Evolutionary conservation across 92 coral and sea anemone genomes (phyloP), one percentile per base, ranked within the genome.

Genomic region (Plumapathes pennacea): DNA sequence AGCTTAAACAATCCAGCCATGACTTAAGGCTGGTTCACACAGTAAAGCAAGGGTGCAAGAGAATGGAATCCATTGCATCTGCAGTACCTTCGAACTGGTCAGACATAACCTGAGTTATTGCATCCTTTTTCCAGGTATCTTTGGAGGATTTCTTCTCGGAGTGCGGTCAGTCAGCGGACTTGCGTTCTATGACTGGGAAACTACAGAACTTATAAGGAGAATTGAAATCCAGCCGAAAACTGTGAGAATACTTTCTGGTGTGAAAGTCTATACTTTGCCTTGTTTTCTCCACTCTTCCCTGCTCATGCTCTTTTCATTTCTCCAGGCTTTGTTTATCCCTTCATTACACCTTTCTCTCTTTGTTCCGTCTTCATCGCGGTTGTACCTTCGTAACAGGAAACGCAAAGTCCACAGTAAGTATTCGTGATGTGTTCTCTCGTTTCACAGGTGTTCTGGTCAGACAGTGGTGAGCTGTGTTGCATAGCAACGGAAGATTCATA

Each of bases 151-250:
- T 58, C 82, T 90, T 37, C 86, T 90, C 64, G 97, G 97, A 46
- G 88, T 88, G 40, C 62, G 70, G 38, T 91, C 97, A 11, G 81
- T 86, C 20, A 84, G 91, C 55, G 97, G 97, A 4, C 57, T 91
- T 45, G 78, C 91, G 26, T 91, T 91, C 59, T 91, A 88, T 75
- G 96, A 91, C 71, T 91, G 96, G 97, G 97, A 91, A 55, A 78
- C 70, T 62, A 80, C 82, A 37, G 90, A 90, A 38, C 62, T 91
- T 57, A 28, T 69, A n/a, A 82, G 97, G 37, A 74, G 97, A 63
- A 91, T 91, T 32, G 97, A 91, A 70, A 91, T 88, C 41, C 82
- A 83, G 37, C 96, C 97, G 1, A 88, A 54, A 64, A 83, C 56
- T 65, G 97, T 91, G 62, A 79, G 96, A 47, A 22, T 9, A 4